A percentile compares a stretch with the other conserved stretches of the same genome.
phyloP scores from a whole-genome alignment of 1,140 invertebrate genomes.

The Drosophila lini region DNA sequence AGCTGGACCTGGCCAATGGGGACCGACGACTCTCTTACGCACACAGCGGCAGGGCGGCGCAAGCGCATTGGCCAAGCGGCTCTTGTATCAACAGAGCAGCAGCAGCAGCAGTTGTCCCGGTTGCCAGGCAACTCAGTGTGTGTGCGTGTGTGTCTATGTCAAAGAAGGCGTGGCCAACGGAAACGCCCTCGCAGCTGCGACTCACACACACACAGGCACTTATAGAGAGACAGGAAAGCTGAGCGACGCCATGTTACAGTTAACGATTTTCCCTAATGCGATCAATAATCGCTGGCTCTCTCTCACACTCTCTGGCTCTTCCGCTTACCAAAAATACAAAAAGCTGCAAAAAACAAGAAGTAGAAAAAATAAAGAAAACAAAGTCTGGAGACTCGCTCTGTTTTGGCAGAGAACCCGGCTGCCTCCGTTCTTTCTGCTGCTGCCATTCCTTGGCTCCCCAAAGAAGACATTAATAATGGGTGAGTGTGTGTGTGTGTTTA shows the following conservation, averaged over 20 bases:
- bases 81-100: conserved; percentile 72
- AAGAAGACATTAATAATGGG: conserved; percentile 68
- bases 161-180: conserved; percentile 60
- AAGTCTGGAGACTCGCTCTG: conserved; percentile 52
- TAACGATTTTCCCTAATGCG: conserved; percentile 83
- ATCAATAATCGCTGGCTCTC: conserved; percentile 77
- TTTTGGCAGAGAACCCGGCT: conserved; percentile 65
- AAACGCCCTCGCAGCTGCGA: conserved; percentile 62
- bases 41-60: conserved; percentile 64
- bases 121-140: conserved; percentile 62
- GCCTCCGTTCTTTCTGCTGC: conserved; percentile 11
- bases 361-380: conserved; percentile 15
- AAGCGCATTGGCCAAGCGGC: conserved; percentile 69
- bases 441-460: conserved; percentile 51
- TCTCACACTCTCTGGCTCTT: conserved; percentile 13
- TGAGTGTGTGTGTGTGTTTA: conserved; percentile 22
- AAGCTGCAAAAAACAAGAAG: neutral
- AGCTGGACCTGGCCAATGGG: conserved; percentile 52
- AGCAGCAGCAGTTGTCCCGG: conserved; percentile 24
- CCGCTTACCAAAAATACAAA: conserved; percentile 5
- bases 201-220: conserved; percentile 7
- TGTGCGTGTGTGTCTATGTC: neutral
- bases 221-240: conserved; percentile 44
- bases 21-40: conserved; percentile 70
- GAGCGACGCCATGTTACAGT: conserved; percentile 81